A percentile compares a stretch with the other conserved stretches of the same genome.
phyloP scores from a whole-genome alignment of 2,113 vertebrate species.

The Cygnus atratus region DNA sequence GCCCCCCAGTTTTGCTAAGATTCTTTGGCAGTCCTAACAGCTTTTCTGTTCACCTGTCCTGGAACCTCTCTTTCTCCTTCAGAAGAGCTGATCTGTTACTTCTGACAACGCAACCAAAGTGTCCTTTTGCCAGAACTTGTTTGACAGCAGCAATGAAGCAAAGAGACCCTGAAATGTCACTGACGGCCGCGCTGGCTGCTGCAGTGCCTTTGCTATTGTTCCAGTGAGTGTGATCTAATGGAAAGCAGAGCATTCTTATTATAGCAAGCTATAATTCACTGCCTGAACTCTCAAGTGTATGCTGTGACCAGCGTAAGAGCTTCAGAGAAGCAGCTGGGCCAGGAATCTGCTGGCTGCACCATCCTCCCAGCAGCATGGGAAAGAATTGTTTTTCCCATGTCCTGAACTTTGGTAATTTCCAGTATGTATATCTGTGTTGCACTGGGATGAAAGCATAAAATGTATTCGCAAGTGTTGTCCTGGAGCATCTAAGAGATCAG shows the following conservation, averaged over 20 bases:
- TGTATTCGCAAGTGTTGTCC: background rate
- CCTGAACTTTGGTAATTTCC: conserved; percentile 13
- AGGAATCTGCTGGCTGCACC: conserved; percentile 19
- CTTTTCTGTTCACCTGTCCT: background rate
- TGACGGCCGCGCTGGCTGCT: background rate
- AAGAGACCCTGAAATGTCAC: conserved; percentile 47
- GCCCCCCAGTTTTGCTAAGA: background rate
- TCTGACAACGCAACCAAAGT: background rate
- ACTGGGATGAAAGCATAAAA: background rate
- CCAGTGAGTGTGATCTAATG: conserved; percentile 26
- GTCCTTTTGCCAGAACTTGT: background rate
- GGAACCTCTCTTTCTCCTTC: background rate
- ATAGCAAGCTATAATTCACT: conserved; percentile 56
- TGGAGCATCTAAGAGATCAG: background rate
- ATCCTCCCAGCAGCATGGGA: background rate
- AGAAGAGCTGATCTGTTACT: background rate
- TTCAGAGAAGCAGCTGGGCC: conserved; percentile 37
- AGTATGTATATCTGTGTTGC: background rate
- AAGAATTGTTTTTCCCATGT: conserved; percentile 1
- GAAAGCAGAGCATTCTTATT: conserved; percentile 49
- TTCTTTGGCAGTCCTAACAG: background rate
- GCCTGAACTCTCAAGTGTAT: conserved; percentile 30
- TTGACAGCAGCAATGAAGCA: conserved; percentile 17
- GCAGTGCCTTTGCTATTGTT: background rate
- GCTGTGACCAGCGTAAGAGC: background rate